Percentiles rank a stretch among this genome's conserved stretches.
Conservation (phyloP, 2,113 vertebrate species). For the Climacteris rufus region DNA sequence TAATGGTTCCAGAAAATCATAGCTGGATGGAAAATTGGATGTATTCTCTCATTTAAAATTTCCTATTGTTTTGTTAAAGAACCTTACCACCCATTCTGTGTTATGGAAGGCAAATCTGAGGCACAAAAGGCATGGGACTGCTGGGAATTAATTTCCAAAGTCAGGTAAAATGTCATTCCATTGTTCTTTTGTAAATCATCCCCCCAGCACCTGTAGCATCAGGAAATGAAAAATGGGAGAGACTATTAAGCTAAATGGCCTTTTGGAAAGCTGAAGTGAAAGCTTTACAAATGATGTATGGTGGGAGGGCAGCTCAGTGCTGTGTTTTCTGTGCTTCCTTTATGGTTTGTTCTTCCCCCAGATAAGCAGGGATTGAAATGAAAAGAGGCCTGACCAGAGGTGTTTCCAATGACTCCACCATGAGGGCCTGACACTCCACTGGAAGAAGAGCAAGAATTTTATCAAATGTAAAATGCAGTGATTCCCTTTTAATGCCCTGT, state of each 20-base stretch:
- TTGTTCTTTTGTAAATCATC: conserved; percentile 12
- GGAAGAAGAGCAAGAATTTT: not conserved
- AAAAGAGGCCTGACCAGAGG: not conserved
- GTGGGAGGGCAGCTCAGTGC: not conserved
- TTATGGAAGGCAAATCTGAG: not conserved
- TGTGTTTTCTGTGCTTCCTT: not conserved
- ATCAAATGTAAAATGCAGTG: not conserved
- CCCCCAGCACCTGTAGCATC: not conserved
- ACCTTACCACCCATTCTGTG: not conserved
- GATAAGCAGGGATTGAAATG: not conserved
- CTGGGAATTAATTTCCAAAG: conserved; percentile 1
- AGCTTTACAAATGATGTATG: not conserved
- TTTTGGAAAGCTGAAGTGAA: conserved; percentile 3
- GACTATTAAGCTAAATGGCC: not conserved
- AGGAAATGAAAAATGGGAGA: conserved; percentile 24
- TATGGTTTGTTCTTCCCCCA: not conserved
- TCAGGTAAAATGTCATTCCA: conserved; percentile 1
- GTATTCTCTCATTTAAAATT: not conserved
- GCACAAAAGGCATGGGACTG: not conserved
- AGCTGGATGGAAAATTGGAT: not conserved
- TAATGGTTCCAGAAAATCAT: not conserved
- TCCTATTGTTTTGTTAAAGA: not conserved
- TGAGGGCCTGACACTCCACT: not conserved
- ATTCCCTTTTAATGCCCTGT: not conserved
- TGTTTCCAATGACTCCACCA: not conserved